Conservation (phyloP, 2,797 vertebrate genomes). For the Darevskia nairensis region DNA sequence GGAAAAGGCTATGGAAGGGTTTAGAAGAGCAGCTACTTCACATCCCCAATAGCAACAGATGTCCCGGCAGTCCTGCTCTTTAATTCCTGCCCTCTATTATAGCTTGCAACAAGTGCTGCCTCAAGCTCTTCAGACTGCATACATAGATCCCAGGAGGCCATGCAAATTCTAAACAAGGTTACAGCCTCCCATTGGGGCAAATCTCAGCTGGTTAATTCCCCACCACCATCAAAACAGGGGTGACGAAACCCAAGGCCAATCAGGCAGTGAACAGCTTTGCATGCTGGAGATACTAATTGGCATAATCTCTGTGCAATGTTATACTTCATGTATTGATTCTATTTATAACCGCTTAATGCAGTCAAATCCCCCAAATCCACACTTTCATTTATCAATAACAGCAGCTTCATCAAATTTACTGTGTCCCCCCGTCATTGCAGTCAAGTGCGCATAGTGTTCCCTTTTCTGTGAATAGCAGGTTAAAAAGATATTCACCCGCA, state of each 20-base stretch:
- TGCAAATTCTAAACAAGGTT: neutral
- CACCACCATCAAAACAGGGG: neutral
- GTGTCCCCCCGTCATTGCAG: neutral
- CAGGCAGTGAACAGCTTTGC: neutral
- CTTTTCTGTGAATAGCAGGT: neutral
- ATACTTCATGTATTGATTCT: constrained; percentile 12
- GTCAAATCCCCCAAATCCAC: neutral
- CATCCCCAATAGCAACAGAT: neutral
- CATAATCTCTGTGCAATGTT: neutral
- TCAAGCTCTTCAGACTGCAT: neutral
- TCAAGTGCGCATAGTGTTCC: neutral
- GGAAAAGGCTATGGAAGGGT: neutral
- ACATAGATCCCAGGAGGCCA: neutral
- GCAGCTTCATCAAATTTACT: neutral
- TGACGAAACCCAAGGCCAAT: neutral
- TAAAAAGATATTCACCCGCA: neutral
- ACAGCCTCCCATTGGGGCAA: neutral
- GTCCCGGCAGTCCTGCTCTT: neutral
- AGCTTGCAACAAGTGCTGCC: neutral
- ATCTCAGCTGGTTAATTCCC: neutral
- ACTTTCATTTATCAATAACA: neutral
- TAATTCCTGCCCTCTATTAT: neutral
- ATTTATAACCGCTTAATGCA: constrained; percentile 11
- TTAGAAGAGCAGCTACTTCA: neutral
- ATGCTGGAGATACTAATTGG: neutral